Evolutionary conservation across 2,113 vertebrate genomes (phyloP).

Genomic region (Trinectes maculatus): DNA sequence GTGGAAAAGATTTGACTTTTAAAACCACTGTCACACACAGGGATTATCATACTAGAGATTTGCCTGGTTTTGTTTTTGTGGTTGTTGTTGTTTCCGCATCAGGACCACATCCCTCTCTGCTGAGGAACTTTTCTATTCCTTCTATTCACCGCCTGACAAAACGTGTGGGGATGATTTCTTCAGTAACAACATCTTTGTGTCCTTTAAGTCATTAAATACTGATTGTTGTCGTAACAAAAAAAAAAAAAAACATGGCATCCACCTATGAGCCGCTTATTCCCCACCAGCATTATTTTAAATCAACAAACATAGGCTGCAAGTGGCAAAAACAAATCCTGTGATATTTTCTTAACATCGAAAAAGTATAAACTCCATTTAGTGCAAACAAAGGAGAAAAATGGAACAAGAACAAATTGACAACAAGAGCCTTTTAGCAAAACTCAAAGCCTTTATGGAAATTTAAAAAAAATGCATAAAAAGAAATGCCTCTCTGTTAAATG

Average conservation of each 20-base stretch:
- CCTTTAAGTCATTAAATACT: slow-evolving; percentile 29
- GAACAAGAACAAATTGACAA: background rate
- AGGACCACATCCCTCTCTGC: slow-evolving; percentile 1
- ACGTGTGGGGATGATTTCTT: slow-evolving; percentile 5
- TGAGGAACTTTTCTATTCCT: slow-evolving; percentile 14
- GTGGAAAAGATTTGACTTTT: slow-evolving; percentile 43
- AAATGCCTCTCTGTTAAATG: slow-evolving; percentile 12
- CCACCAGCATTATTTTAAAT: slow-evolving; percentile 26
- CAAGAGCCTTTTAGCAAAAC: background rate
- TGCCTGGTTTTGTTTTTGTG: slow-evolving; percentile 32
- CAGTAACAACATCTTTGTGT: slow-evolving; percentile 9
- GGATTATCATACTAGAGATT: slow-evolving; percentile 29
- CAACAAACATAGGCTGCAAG: slow-evolving; percentile 41
- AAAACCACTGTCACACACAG: slow-evolving; percentile 9
- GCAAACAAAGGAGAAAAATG: too few relatives aligned
- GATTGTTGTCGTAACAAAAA: slow-evolving; percentile 14
- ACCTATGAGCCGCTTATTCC: background rate
- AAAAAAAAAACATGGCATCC: slow-evolving; percentile 10
- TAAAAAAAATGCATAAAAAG: background rate
- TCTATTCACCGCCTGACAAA: slow-evolving; percentile 29
- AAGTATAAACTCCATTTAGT: too few relatives aligned
- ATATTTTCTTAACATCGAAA: too few relatives aligned
- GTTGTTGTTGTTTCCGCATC: slow-evolving; percentile 11
- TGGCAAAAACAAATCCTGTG: too few relatives aligned
- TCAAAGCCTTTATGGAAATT: background rate